These are phyloP conservation scores for Timandra comae DNA, from an alignment of 2,888 invertebrate genomes.

Conservation along the genomic window DNA sequence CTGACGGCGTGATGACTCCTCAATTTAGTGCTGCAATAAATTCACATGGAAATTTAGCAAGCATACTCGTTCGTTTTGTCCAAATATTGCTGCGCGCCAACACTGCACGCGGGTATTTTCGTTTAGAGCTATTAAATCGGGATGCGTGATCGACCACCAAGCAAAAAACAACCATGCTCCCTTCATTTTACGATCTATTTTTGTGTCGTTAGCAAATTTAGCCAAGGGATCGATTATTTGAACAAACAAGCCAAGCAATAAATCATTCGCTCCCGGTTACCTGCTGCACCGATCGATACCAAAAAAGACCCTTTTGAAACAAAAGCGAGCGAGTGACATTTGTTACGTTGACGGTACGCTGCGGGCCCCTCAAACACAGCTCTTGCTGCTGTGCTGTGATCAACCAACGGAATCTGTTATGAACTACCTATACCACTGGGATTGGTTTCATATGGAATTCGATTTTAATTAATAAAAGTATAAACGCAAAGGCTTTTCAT, in stretches of 20 bases:
- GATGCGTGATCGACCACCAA: conserved; percentile 34
- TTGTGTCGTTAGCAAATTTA: conserved; percentile 29
- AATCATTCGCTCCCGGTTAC: conserved; percentile 72
- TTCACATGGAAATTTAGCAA: conserved; percentile 53
- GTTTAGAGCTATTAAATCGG: conserved; percentile 57
- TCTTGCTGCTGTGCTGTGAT: conserved; percentile 27
- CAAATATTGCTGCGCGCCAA: conserved; percentile 55
- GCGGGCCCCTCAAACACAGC: conserved; percentile 25
- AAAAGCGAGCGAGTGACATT: conserved; percentile 66
- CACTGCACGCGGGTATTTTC: conserved; percentile 53
- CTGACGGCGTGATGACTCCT: conserved; percentile 32
- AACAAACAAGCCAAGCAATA: conserved; percentile 70
- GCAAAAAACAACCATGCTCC: conserved; percentile 29
- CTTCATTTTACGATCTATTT: conserved; percentile 29
- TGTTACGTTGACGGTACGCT: conserved; percentile 36
- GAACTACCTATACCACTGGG: conserved; percentile 11
- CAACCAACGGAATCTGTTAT: conserved; percentile 25
- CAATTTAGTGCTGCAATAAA: conserved; percentile 51
- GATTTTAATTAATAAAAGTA: no score
- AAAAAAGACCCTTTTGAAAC: conserved; percentile 61
- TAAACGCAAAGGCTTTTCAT: no score
- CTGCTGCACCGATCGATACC: conserved; percentile 69
- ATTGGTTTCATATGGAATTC: no score
- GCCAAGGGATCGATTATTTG: conserved; percentile 68
- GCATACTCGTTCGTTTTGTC: conserved; percentile 44